Evolutionary conservation across 2,797 vertebrate genomes (phyloP), one percentile per base, ranked within the genome.

Genomic region (Acanthurus tractus): DNA sequence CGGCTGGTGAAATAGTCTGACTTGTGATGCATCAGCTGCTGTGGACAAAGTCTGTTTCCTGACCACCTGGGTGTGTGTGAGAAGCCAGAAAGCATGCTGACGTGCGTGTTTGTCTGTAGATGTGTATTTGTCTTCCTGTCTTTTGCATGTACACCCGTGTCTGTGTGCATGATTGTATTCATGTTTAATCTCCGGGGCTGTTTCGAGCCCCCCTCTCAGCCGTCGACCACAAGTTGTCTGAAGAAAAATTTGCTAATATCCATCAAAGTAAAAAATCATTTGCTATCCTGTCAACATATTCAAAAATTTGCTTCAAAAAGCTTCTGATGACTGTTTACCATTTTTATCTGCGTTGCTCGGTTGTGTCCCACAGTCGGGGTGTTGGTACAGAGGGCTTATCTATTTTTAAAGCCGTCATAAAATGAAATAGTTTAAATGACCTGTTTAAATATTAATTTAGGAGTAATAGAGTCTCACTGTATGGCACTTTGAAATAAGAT

Each of bases 91-190:
- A 78, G 84, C 64, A 76, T 86, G 76, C 75, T n/a, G 50, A 38
- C 17, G 25, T 66, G 36, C 61, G 66, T 76, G 64, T 66, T 44
- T 40, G 64, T 80, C 62, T 15, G 66, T 42, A 6, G 3, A 22
- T 23, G 40, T 29, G 61, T 4, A 1, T 36, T 52, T 50, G 84
- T 90, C 83, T 78, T 81, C 71, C 67, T 2, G 85, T 91, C 79
- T 83, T 13, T n/a, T 90, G 89, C 91, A 88, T 91, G 89, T 82
- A 8, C 76, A 20, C 58, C 66, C 2, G 59, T 64, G 75, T 86
- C 75, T 0, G 78, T 86, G 86, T 90, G 91, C 93, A 93, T 80
- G 92, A 81, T 76, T 69, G 79, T 89, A 29, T 55, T 71, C 58
- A 0, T 12, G 63, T 90, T 77, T 67, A 63, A 71, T 72, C 70